Evolutionary conservation across 2,113 vertebrate genomes (phyloP).

Genomic region (Phalacrocorax carbo): DNA sequence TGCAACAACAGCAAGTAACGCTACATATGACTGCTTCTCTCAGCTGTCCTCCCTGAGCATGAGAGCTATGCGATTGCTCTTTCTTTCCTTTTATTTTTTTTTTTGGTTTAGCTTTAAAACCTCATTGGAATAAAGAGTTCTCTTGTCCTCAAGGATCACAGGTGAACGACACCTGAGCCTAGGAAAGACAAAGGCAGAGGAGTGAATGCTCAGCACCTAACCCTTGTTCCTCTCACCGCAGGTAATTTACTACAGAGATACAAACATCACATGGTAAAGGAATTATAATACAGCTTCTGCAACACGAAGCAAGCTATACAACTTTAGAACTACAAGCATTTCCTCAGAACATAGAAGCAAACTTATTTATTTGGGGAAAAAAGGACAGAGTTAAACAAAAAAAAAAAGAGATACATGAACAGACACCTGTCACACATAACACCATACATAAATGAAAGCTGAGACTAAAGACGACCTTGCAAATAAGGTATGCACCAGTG

Average conservation of each 20-base stretch:
- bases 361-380: background rate
- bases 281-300: background rate
- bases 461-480: background rate
- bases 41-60: background rate
- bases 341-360: background rate
- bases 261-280: background rate
- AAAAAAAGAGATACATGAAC: background rate
- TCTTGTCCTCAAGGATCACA: background rate
- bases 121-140: background rate
- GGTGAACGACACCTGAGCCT: background rate
- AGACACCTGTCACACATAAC: background rate
- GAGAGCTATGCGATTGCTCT: accelerated
- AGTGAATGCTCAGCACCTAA: background rate
- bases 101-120: background rate
- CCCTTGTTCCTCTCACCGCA: background rate
- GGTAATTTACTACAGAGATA: background rate
- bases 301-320: background rate
- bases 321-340: background rate
- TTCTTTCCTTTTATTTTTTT: background rate
- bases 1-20: background rate
- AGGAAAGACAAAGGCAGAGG: constrained; percentile 17
- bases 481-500: background rate
- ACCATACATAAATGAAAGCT: background rate
- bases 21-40: background rate
- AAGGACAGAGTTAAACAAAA: background rate